A percentile compares a stretch with the other conserved stretches of the same genome.
Evolutionary conservation across 2,113 vertebrate genomes (phyloP).

Genomic region (Cranoglanis bouderius): DNA sequence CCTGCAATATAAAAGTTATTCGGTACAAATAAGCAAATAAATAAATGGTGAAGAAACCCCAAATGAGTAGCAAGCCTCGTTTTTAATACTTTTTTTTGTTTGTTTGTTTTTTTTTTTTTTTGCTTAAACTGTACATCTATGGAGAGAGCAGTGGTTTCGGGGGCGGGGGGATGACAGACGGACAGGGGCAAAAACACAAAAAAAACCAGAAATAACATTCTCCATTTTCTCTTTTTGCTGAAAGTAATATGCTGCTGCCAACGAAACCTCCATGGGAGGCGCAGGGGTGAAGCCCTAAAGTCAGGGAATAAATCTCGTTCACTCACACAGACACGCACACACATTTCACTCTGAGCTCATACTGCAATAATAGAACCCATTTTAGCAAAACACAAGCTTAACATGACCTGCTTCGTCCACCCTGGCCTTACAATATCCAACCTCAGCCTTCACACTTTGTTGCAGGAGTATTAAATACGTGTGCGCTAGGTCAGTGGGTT

Average conservation of each 20-base stretch:
- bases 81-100: conserved; percentile 57
- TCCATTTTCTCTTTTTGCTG: conserved; percentile 23
- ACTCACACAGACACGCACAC: conserved; percentile 52
- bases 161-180: background rate
- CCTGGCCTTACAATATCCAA: conserved; percentile 9
- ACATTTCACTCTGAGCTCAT: conserved; percentile 32
- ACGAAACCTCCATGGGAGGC: conserved; percentile 81
- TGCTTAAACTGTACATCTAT: conserved; percentile 32
- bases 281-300: conserved; percentile 68
- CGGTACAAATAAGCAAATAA: conserved; percentile 81
- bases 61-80: conserved; percentile 66
- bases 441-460: conserved; percentile 1
- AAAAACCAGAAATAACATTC: conserved; percentile 23
- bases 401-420: conserved; percentile 34
- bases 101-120: conserved; percentile 40
- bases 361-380: conserved; percentile 45
- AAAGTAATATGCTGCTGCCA: conserved; percentile 63
- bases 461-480: background rate
- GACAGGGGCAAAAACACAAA: background rate
- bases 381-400: conserved; percentile 55
- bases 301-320: conserved; percentile 62
- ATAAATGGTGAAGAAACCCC: conserved; percentile 77
- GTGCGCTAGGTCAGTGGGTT: conserved; percentile 22
- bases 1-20: conserved; percentile 74
- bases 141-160: conserved; percentile 24